Conservation (phyloP, 2,888 invertebrate species). For the Xanthostigma xanthostigma region DNA sequence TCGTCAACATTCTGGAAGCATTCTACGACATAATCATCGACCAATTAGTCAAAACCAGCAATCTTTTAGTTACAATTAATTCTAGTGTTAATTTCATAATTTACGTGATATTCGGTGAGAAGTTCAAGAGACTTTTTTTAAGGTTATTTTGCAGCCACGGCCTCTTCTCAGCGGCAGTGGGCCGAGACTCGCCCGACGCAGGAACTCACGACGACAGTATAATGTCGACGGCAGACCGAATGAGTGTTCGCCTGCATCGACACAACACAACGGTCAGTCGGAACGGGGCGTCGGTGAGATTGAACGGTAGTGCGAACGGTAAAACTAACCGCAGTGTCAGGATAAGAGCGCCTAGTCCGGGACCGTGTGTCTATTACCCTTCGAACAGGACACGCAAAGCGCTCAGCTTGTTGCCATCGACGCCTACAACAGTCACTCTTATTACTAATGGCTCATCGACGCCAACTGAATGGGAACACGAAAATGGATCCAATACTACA, state of each 20-base stretch:
- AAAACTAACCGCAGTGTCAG: slow-evolving; percentile 17
- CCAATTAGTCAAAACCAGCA: slow-evolving; percentile 66
- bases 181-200: slow-evolving; percentile 52
- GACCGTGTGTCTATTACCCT: slow-evolving; percentile 40
- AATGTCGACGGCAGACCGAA: slow-evolving; percentile 63
- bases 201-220: slow-evolving; percentile 66
- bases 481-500: neutral
- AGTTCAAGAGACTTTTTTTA: slow-evolving; percentile 79
- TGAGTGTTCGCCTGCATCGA: slow-evolving; percentile 48
- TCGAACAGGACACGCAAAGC: slow-evolving; percentile 20
- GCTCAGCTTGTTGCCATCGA: neutral
- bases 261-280: slow-evolving; percentile 32
- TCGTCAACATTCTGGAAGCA: slow-evolving; percentile 74
- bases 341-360: slow-evolving; percentile 27
- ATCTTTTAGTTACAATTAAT: slow-evolving; percentile 89
- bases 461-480: neutral
- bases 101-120: slow-evolving; percentile 95
- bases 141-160: slow-evolving; percentile 58
- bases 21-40: slow-evolving; percentile 51
- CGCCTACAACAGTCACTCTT: neutral
- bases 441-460: neutral
- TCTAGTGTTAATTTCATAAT: slow-evolving; percentile 96
- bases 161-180: slow-evolving; percentile 34
- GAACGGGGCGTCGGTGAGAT: slow-evolving; percentile 22
- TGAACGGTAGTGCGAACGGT: slow-evolving; percentile 19